phyloP scores from a whole-genome alignment of 2,797 vertebrate species.

The Pachyuromys duprasi region DNA sequence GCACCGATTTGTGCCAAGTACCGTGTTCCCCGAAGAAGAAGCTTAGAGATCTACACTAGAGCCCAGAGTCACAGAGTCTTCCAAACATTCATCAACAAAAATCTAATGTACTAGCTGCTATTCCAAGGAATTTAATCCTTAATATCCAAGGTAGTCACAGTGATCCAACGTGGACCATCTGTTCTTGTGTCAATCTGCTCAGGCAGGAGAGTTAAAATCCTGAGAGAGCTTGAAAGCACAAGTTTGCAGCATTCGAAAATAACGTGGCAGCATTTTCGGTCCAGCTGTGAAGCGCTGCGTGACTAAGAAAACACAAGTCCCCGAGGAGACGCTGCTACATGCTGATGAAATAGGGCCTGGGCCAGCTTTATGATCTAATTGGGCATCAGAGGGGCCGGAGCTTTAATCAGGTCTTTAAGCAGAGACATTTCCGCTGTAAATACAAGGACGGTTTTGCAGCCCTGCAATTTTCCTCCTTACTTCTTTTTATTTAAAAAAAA shows the following conservation, averaged over 20 bases:
- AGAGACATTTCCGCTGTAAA: conserved; percentile 54
- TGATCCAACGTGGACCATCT: conserved; percentile 47
- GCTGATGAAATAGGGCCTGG: conserved; percentile 44
- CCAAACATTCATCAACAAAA: neutral
- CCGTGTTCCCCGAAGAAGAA: neutral
- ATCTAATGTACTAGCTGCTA: neutral
- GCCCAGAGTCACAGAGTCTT: neutral
- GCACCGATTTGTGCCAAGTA: neutral
- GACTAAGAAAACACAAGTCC: conserved; percentile 65
- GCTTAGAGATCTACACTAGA: neutral
- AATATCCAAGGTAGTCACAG: conserved; percentile 43
- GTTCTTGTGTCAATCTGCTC: conserved; percentile 57
- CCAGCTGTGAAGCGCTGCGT: conserved; percentile 60
- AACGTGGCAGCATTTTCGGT: conserved; percentile 67
- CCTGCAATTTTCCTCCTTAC: neutral
- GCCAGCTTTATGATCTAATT: conserved; percentile 55
- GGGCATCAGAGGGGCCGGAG: conserved; percentile 39
- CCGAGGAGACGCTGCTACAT: neutral
- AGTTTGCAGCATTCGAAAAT: conserved; percentile 65
- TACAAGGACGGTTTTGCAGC: neutral
- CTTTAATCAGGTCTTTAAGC: conserved; percentile 59
- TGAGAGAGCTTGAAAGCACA: conserved; percentile 59
- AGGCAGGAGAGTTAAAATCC: conserved; percentile 68
- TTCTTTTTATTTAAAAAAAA: neutral
- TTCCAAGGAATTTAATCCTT: conserved; percentile 57